Conservation (phyloP, 2,113 vertebrate genomes). For the Dromaius novaehollandiae region DNA sequence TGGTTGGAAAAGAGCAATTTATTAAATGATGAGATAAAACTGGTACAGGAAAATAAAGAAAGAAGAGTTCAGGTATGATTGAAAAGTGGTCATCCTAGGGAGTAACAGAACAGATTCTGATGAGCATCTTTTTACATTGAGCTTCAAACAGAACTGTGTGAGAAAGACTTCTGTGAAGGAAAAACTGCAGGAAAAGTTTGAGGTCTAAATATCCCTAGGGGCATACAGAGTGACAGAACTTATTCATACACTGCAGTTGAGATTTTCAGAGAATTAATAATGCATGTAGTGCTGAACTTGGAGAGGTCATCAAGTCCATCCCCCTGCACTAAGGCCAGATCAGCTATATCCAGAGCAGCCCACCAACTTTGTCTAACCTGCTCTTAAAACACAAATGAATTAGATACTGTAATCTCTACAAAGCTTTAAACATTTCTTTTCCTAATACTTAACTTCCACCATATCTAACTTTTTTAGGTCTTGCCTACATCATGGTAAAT, state of each 20-base stretch:
- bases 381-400: background rate
- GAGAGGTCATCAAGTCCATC: background rate
- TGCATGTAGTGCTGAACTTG: background rate
- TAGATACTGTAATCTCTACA: background rate
- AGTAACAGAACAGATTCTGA: background rate
- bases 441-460: background rate
- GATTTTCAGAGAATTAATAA: background rate
- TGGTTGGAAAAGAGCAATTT: background rate
- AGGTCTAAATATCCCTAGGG: background rate
- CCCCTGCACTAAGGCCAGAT: background rate
- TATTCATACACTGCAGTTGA: background rate
- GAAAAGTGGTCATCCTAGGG: background rate
- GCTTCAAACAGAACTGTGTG: background rate
- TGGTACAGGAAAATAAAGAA: background rate
- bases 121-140: background rate
- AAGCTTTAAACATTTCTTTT: background rate
- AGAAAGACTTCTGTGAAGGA: background rate
- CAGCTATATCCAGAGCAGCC: background rate
- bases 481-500: background rate
- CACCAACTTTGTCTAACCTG: background rate
- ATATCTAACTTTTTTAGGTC: background rate
- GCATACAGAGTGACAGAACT: background rate
- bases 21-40: background rate
- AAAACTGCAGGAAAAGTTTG: background rate
- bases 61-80: background rate